These are phyloP conservation scores for Orthosia gothica DNA, from an alignment of 2,888 invertebrate species.

Conservation along the genomic window DNA sequence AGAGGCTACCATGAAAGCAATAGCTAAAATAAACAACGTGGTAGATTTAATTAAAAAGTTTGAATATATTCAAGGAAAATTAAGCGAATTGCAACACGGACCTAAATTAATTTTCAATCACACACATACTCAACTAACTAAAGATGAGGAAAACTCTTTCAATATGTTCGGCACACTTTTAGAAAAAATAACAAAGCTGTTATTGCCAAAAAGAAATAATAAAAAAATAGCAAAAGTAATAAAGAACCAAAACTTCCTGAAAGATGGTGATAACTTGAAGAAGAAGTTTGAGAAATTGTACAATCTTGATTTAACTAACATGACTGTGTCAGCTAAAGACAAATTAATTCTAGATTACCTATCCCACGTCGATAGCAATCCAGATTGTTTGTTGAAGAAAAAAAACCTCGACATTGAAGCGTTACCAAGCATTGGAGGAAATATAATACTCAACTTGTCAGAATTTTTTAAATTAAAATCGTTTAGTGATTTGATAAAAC, in stretches of 20 bases:
- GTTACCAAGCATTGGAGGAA: constrained; percentile 77
- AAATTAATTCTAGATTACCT: constrained; percentile 84
- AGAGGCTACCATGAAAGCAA: constrained; percentile 70
- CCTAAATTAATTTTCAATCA: constrained; percentile 29
- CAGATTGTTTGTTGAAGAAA: constrained; percentile 77
- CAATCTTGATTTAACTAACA: constrained; percentile 73
- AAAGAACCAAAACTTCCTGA: constrained; percentile 71
- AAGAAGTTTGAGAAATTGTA: constrained; percentile 74
- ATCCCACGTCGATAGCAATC: constrained; percentile 78
- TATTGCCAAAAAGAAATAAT: constrained; percentile 77
- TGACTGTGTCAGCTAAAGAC: constrained; percentile 81
- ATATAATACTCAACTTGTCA: constrained; percentile 82
- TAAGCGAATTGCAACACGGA: constrained; percentile 71
- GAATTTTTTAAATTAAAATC: constrained; percentile 87
- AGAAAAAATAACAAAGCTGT: constrained; percentile 82
- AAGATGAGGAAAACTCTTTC: constrained; percentile 73
- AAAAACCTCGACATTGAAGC: constrained; percentile 58
- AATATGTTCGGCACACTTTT: constrained; percentile 81
- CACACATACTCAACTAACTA: constrained; percentile 54
- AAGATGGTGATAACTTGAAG: constrained; percentile 66
- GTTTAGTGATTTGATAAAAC: constrained; percentile 80
- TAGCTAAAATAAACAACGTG: constrained; percentile 80
- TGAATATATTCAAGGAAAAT: constrained; percentile 76
- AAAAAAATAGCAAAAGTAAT: constrained; percentile 75
- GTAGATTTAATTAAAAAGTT: constrained; percentile 81